A percentile compares a stretch with the other conserved stretches of the same genome.
Evolutionary conservation across 2,113 vertebrate species (phyloP).

Genomic region (Daphoenositta chrysoptera): DNA sequence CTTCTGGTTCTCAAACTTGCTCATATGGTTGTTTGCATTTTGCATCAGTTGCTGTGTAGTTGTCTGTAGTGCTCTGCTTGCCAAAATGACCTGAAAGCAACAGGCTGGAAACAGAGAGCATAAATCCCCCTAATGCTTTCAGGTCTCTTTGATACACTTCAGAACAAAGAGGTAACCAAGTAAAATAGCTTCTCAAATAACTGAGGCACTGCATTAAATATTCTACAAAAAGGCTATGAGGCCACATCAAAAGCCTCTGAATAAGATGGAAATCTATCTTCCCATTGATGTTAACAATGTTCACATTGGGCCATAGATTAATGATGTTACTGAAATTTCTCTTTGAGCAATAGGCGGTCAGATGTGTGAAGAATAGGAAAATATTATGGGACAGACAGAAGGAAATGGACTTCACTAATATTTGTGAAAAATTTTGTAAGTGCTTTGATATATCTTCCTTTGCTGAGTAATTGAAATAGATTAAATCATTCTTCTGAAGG

Average conservation of each 20-base stretch:
- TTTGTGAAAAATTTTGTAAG: not conserved
- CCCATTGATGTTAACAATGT: not conserved
- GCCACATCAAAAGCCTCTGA: not conserved
- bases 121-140: not conserved
- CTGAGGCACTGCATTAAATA: not conserved
- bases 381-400: not conserved
- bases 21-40: accelerated
- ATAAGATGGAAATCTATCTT: not conserved
- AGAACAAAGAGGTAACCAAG: not conserved
- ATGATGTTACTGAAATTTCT: not conserved
- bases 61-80: not conserved
- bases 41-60: not conserved
- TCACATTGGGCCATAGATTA: not conserved
- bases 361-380: not conserved
- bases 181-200: not conserved
- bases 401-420: not conserved
- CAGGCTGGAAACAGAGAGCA: not conserved
- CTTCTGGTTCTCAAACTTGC: not conserved
- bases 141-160: not conserved
- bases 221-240: not conserved
- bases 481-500: not conserved
- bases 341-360: not conserved
- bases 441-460: not conserved
- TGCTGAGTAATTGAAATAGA: not conserved
- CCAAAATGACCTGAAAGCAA: not conserved